Evolutionary conservation across 2,888 invertebrate species (phyloP).

Genomic region (Molanna angustata): DNA sequence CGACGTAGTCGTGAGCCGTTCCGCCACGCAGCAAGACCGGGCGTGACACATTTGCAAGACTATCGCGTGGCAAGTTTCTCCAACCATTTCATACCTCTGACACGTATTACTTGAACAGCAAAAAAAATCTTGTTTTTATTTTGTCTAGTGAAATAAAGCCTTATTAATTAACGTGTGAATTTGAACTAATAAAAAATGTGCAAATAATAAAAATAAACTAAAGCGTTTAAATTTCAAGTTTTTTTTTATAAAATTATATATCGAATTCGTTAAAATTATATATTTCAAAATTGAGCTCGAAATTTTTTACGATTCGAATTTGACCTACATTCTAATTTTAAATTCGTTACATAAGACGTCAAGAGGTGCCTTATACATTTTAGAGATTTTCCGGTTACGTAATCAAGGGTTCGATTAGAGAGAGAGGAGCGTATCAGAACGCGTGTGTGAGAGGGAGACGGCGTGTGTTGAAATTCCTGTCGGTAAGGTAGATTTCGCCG

Average conservation of each 20-base stretch:
- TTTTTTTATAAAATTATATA: too few species aligned
- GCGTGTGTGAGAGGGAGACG: slow-evolving; percentile 12
- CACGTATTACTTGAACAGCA: neutral
- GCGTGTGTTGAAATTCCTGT: neutral
- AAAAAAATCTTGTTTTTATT: neutral
- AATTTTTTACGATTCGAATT: neutral
- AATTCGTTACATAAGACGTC: slow-evolving; percentile 21
- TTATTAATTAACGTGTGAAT: too few species aligned
- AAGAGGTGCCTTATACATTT: too few species aligned
- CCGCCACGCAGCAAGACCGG: slow-evolving; percentile 46
- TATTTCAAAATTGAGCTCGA: too few species aligned
- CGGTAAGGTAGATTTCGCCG: slow-evolving; percentile 23
- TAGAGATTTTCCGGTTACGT: slow-evolving; percentile 23
- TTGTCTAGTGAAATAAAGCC: too few species aligned
- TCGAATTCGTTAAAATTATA: too few species aligned
- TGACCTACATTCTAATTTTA: neutral
- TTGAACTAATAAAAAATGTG: too few species aligned
- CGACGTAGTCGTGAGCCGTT: slow-evolving; percentile 41
- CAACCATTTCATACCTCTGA: slow-evolving; percentile 1
- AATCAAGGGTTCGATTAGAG: slow-evolving; percentile 14
- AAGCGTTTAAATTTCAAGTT: too few species aligned
- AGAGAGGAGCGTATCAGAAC: neutral
- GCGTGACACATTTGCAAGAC: slow-evolving; percentile 18
- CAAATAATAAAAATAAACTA: too few species aligned
- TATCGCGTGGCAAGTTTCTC: slow-evolving; percentile 15